Conservation (phyloP, 2,888 invertebrate species). For the Blera fallax region DNA sequence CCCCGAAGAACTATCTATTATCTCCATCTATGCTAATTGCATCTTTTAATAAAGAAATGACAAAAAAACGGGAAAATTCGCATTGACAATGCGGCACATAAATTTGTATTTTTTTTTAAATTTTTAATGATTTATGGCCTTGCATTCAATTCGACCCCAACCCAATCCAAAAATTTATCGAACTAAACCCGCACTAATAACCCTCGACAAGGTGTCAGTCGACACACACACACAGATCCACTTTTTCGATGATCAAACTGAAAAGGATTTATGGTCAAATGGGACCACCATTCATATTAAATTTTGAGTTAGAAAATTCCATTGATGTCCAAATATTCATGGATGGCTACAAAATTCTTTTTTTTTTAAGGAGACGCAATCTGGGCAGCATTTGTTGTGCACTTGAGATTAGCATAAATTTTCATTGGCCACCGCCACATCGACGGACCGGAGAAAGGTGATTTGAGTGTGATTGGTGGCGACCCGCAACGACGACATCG, state of each 20-base stretch:
- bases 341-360: background rate
- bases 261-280: background rate
- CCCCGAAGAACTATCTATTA: background rate
- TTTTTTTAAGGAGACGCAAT: slow-evolving; percentile 2
- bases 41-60: background rate
- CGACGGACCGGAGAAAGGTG: slow-evolving; percentile 6
- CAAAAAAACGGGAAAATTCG: slow-evolving; percentile 4
- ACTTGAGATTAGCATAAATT: slow-evolving; percentile 19
- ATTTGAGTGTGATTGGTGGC: slow-evolving; percentile 6
- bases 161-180: background rate
- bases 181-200: background rate
- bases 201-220: background rate
- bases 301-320: background rate
- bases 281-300: background rate
- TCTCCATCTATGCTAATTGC: slow-evolving; percentile 5
- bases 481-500: slow-evolving; percentile 6
- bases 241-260: background rate
- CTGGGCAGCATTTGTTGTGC: background rate
- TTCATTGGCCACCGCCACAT: background rate
- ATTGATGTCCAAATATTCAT: background rate
- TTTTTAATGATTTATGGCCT: background rate
- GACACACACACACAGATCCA: background rate
- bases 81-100: background rate
- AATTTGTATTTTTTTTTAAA: slow-evolving; percentile 1
- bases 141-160: background rate